Percentiles rank a stretch among this genome's conserved stretches.
Conservation (phyloP, 1,140 invertebrate species). For the Bombus soroeensis region DNA sequence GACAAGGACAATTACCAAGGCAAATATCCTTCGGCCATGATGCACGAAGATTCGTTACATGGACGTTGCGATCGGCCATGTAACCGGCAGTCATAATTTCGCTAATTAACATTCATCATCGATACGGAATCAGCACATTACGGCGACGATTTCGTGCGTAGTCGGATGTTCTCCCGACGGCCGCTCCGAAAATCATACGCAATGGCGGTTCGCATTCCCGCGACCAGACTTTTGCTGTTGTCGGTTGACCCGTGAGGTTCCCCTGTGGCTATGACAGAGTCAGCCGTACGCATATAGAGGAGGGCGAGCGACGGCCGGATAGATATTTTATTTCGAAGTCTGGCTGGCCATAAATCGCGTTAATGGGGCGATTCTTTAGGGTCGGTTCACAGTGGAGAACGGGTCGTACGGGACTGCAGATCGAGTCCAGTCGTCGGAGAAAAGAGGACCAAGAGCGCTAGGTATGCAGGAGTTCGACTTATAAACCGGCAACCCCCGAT, state of each 20-base stretch:
- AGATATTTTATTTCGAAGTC: conserved; percentile 71
- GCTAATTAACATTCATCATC: conserved; percentile 36
- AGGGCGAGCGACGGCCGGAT: conserved; percentile 19
- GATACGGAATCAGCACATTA: conserved; percentile 15
- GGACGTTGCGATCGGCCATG: not conserved
- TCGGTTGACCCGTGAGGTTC: conserved; percentile 50
- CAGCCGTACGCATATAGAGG: conserved; percentile 6
- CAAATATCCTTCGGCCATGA: not conserved
- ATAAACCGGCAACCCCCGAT: conserved; percentile 71
- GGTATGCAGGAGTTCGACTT: conserved; percentile 68
- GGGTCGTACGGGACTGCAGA: conserved; percentile 27
- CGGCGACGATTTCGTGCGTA: not conserved
- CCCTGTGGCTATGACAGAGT: conserved; percentile 53
- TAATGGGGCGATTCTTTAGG: conserved; percentile 75
- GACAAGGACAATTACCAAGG: not conserved
- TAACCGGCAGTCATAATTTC: not conserved
- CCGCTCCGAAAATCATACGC: conserved; percentile 25
- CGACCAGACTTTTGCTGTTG: conserved; percentile 27
- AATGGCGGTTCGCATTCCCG: conserved; percentile 21
- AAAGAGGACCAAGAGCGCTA: conserved; percentile 25
- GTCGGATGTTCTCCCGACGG: not conserved
- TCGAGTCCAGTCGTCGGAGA: conserved; percentile 1
- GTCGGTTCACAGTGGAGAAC: conserved; percentile 56
- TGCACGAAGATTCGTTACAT: not conserved
- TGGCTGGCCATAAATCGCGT: conserved; percentile 69